These are phyloP conservation scores for Cepaea hortensis DNA, from an alignment of 2,888 invertebrate species.

Conservation along the genomic window DNA sequence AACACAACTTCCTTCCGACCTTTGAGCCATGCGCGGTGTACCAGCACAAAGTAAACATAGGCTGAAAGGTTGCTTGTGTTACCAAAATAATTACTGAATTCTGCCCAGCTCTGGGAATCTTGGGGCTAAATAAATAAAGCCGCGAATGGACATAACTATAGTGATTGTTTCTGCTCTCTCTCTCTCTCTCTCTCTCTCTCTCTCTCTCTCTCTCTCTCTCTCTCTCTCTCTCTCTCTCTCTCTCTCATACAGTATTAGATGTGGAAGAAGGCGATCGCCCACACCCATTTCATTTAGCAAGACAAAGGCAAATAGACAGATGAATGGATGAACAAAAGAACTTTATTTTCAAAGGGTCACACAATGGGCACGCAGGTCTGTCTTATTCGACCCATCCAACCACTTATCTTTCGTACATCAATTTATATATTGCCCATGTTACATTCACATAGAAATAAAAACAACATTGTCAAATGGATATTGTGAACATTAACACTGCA, in stretches of 20 bases:
- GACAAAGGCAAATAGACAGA: too few species aligned
- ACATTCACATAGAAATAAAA: too few species aligned
- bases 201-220: constrained; percentile 21
- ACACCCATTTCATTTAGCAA: too few species aligned
- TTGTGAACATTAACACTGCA: too few species aligned
- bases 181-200: constrained; percentile 5
- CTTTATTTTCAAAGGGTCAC: too few species aligned
- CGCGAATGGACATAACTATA: not conserved
- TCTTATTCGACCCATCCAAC: too few species aligned
- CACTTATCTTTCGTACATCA: too few species aligned
- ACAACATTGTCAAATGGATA: too few species aligned
- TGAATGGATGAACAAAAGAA: too few species aligned
- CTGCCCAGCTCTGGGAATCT: not conserved
- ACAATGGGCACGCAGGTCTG: too few species aligned
- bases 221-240: not conserved
- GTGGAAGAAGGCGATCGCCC: too few species aligned
- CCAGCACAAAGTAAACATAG: constrained; percentile 31
- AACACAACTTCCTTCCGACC: constrained; percentile 14
- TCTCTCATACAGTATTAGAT: not conserved
- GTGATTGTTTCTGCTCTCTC: not conserved
- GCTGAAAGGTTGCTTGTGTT: constrained; percentile 33
- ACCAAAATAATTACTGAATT: constrained; percentile 7
- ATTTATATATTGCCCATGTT: too few species aligned
- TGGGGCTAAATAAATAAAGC: not conserved
- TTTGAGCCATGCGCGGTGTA: constrained; percentile 5